Conservation (phyloP, 2,888 invertebrate species). For the Zygothrica quintamaculata region DNA sequence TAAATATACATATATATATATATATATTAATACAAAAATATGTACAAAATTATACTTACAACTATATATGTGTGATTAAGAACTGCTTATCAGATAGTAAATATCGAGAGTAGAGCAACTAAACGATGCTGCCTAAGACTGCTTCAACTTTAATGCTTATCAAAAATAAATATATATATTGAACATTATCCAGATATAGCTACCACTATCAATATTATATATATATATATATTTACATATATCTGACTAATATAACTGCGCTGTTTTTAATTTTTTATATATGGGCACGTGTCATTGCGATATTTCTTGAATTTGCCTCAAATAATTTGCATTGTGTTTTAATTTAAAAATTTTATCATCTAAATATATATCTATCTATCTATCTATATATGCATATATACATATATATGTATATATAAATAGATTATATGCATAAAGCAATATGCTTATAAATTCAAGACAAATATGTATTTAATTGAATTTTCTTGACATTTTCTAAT, state of each 20-base stretch:
- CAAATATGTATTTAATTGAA: conserved; percentile 43
- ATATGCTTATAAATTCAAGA: conserved; percentile 5
- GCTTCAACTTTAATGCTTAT: conserved; percentile 54
- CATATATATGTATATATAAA: conserved; percentile 3
- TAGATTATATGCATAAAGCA: no score
- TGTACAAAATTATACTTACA: not conserved
- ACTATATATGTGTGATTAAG: conserved; percentile 8
- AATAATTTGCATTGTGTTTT: conserved; percentile 50
- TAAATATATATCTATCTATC: conserved; percentile 2
- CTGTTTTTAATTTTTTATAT: conserved; percentile 17
- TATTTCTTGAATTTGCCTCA: conserved; percentile 33
- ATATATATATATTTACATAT: not conserved
- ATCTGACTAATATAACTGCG: conserved; percentile 9
- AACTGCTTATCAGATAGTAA: conserved; percentile 54
- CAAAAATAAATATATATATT: no score
- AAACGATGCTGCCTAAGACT: conserved; percentile 20
- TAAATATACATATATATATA: not conserved
- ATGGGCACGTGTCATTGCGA: conserved; percentile 53
- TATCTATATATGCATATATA: conserved; percentile 7
- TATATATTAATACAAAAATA: conserved; percentile 1
- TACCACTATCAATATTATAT: no score
- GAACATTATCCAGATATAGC: no score
- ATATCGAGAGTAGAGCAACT: conserved; percentile 5
- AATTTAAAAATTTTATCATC: conserved; percentile 31
- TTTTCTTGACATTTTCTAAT: conserved; percentile 15